Conservation (phyloP, 2,113 vertebrate species). For the Bubo scandiacus region DNA sequence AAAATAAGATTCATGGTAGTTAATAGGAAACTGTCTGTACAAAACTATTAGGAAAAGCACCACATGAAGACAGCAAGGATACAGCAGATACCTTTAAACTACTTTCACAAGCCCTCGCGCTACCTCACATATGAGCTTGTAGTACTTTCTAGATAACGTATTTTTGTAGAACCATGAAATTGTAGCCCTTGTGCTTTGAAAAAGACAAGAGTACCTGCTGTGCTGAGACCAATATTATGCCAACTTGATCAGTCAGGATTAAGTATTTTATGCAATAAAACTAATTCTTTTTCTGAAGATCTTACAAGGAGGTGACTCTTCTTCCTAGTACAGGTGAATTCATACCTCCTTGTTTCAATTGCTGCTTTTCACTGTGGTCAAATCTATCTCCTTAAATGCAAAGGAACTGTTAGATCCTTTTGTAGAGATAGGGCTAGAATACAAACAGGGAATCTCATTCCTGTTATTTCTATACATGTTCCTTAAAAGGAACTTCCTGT, state of each 20-base stretch:
- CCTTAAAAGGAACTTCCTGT: neutral
- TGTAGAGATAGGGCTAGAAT: neutral
- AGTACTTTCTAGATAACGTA: neutral
- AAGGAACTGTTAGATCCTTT: neutral
- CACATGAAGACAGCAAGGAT: neutral
- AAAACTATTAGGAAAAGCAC: neutral
- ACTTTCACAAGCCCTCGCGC: neutral
- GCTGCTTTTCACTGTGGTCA: neutral
- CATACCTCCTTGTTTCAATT: neutral
- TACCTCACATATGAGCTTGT: neutral
- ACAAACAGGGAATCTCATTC: neutral
- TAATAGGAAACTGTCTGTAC: neutral
- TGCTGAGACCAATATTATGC: neutral
- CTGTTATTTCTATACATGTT: neutral
- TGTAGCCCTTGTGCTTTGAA: neutral
- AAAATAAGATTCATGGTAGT: neutral
- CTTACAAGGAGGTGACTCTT: neutral
- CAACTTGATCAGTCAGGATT: neutral
- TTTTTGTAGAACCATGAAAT: neutral
- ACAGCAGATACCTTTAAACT: too few relatives aligned
- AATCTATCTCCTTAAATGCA: neutral
- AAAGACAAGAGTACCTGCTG: neutral
- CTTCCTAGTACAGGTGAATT: neutral
- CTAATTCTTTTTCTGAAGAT: neutral
- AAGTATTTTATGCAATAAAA: neutral